These are phyloP conservation scores for Eumeta japonica DNA, from an alignment of 1,140 invertebrate species.

Conservation along the genomic window DNA sequence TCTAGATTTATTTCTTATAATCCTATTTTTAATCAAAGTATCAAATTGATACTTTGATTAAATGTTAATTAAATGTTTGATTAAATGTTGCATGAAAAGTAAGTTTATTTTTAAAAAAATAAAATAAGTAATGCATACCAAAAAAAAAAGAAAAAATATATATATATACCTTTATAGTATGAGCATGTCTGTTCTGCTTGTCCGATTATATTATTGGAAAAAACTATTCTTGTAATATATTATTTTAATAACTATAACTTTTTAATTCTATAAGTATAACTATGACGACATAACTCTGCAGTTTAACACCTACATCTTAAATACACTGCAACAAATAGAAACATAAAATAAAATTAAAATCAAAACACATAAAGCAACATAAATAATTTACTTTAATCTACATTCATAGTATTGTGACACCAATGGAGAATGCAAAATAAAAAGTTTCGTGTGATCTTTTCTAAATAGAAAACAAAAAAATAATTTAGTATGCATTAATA, in stretches of 20 bases:
- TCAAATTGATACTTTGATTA: too few relatives aligned
- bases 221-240: conserved; percentile 53
- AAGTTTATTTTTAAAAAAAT: conserved; percentile 9
- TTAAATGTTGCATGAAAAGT: background rate
- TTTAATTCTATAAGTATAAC: conserved; percentile 54
- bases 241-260: conserved; percentile 57
- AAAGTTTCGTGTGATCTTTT: too few relatives aligned
- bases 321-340: conserved; percentile 58
- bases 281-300: conserved; percentile 51
- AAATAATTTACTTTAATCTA: background rate
- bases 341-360: conserved; percentile 25
- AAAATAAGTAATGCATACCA: conserved; percentile 14
- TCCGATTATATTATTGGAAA: conserved; percentile 34
- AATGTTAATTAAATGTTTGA: background rate
- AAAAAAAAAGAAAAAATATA: conserved; percentile 20
- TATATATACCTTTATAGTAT: conserved; percentile 43
- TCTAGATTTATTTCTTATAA: too few relatives aligned
- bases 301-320: conserved; percentile 52
- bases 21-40: too few relatives aligned
- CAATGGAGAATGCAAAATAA: too few relatives aligned
- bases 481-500: too few relatives aligned
- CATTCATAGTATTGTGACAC: too few relatives aligned
- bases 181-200: conserved; percentile 38
- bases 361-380: conserved; percentile 12
- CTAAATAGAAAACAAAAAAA: too few relatives aligned